phyloP scores from a whole-genome alignment of 2,113 vertebrate species.

The Xiphias gladius region DNA sequence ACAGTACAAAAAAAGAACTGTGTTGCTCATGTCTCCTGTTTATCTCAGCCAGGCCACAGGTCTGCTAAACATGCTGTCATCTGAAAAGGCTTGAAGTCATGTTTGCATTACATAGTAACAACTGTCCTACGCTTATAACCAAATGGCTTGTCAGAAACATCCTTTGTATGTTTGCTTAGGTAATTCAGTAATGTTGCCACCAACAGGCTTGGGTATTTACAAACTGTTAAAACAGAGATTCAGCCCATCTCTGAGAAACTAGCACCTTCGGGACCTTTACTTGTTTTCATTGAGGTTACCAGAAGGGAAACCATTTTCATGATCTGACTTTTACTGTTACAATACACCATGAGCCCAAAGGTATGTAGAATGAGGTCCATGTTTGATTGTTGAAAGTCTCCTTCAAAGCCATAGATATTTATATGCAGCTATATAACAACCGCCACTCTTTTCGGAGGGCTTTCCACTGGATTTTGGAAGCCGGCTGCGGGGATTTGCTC shows the following conservation, averaged over 20 bases:
- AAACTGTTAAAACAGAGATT: slow-evolving; percentile 31
- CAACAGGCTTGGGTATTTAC: slow-evolving; percentile 19
- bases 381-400: no score
- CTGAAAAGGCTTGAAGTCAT: slow-evolving; percentile 42
- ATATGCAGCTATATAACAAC: background rate
- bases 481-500: slow-evolving; percentile 3
- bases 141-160: slow-evolving; percentile 60
- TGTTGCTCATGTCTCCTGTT: slow-evolving; percentile 54
- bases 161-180: slow-evolving; percentile 48
- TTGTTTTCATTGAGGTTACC: slow-evolving; percentile 5
- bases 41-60: slow-evolving; percentile 57
- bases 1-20: background rate
- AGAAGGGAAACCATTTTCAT: slow-evolving; percentile 23
- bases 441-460: background rate
- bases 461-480: background rate
- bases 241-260: slow-evolving; percentile 14
- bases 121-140: slow-evolving; percentile 58
- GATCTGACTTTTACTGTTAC: slow-evolving; percentile 49
- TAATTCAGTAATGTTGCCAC: slow-evolving; percentile 8
- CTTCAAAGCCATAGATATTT: background rate
- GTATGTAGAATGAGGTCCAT: no score
- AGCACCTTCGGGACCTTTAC: background rate
- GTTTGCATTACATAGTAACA: slow-evolving; percentile 56
- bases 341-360: no score
- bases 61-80: slow-evolving; percentile 51